A percentile compares a stretch with the other conserved stretches of the same genome.
Evolutionary conservation across 2,113 vertebrate genomes (phyloP).

Genomic region (Burhinus oedicnemus): DNA sequence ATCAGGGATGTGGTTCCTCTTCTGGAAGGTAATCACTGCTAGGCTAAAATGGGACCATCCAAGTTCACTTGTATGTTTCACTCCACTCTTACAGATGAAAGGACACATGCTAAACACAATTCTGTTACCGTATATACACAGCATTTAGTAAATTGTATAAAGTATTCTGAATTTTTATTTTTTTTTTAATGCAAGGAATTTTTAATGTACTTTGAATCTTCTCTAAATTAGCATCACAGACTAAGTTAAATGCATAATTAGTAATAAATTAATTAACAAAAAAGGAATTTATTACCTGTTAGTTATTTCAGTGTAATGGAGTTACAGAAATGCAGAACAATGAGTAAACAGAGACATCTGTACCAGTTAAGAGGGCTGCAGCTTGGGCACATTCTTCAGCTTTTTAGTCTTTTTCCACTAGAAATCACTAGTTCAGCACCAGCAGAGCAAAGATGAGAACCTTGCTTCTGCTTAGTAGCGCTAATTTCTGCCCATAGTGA

Average conservation of each 20-base stretch:
- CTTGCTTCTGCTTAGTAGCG: background rate
- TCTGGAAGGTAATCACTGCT: background rate
- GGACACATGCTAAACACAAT: background rate
- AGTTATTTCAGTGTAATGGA: background rate
- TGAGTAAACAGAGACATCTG: background rate
- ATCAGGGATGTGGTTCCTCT: background rate
- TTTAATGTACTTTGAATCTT: background rate
- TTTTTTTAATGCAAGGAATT: background rate
- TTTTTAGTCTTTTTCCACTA: background rate
- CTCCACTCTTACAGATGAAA: background rate
- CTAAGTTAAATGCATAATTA: background rate
- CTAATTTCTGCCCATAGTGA: conserved; percentile 33
- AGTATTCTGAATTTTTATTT: background rate
- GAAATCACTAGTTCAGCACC: background rate
- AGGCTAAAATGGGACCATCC: background rate
- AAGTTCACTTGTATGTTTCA: background rate
- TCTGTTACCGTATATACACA: background rate
- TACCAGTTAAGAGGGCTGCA: background rate
- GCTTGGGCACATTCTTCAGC: background rate
- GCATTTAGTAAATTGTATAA: background rate
- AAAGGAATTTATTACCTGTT: background rate
- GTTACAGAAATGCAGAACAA: background rate
- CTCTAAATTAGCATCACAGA: background rate
- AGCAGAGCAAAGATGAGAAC: background rate
- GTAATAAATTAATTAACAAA: background rate